A percentile compares a stretch with the other conserved stretches of the same genome.
Conservation (phyloP, 2,888 invertebrate species). For the Papilio demoleus region DNA sequence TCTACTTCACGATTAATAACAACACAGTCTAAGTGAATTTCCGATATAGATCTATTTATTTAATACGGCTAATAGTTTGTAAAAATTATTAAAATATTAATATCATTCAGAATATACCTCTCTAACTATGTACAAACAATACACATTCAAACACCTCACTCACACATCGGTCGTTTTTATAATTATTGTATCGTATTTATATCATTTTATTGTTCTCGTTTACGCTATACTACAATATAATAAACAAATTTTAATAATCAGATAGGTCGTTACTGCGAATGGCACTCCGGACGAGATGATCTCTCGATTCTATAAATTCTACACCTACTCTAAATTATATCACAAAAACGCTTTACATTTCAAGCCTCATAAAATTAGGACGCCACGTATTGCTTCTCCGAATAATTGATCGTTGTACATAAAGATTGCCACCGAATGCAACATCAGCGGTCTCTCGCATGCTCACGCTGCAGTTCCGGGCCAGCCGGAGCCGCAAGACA, state of each 20-base stretch:
- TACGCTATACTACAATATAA: conserved; percentile 64
- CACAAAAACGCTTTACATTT: conserved; percentile 78
- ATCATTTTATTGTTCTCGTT: conserved; percentile 68
- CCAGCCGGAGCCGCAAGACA: conserved; percentile 43
- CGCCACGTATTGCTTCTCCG: conserved; percentile 52
- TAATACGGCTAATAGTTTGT: conserved; percentile 68
- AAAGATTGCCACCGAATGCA: conserved; percentile 42
- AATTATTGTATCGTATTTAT: conserved; percentile 52
- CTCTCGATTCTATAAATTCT: conserved; percentile 66
- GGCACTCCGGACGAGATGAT: conserved; percentile 76
- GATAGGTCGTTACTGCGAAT: conserved; percentile 71
- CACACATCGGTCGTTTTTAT: conserved; percentile 44
- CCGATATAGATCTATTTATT: conserved; percentile 59
- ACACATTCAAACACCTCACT: conserved; percentile 26
- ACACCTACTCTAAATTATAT: conserved; percentile 76
- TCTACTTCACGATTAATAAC: conserved; percentile 62
- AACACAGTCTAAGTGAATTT: conserved; percentile 65
- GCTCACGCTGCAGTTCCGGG: conserved; percentile 45
- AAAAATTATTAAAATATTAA: conserved; percentile 78
- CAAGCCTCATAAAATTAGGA: conserved; percentile 68
- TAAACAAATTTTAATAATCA: conserved; percentile 59
- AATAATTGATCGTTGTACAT: conserved; percentile 57
- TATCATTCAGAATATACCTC: conserved; percentile 76
- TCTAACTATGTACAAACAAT: conserved; percentile 63
- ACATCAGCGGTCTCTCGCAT: conserved; percentile 52